A percentile compares a stretch with the other conserved stretches of the same genome.
Conservation (phyloP, 2,888 invertebrate genomes). For the Pomacea canaliculata region DNA sequence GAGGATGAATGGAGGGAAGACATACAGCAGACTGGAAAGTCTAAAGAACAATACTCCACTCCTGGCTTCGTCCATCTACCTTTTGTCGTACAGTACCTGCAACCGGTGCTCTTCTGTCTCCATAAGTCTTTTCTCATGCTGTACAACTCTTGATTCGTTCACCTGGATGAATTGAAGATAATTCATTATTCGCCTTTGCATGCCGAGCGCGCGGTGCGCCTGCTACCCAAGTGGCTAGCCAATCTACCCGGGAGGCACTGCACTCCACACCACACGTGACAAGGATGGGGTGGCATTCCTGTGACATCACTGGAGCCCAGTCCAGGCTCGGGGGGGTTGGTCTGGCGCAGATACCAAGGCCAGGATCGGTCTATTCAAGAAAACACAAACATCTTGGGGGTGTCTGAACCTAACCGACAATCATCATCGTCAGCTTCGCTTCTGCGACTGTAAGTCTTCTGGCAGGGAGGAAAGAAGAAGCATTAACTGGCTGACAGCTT, state of each 20-base stretch:
- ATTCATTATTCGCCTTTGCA: background rate
- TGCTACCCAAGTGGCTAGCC: background rate
- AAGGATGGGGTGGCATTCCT: background rate
- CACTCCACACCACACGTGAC: background rate
- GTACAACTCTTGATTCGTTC: conserved; percentile 22
- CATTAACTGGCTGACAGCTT: no score
- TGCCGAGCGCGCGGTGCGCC: background rate
- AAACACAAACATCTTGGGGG: no score
- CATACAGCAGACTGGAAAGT: no score
- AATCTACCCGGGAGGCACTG: conserved; percentile 2
- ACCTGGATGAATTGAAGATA: conserved; percentile 18
- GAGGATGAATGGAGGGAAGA: no score
- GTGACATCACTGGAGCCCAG: background rate
- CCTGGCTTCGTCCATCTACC: background rate
- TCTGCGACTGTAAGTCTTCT: no score
- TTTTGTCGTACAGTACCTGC: conserved; percentile 26
- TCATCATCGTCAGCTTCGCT: no score
- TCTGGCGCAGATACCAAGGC: no score
- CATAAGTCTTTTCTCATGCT: conserved; percentile 23
- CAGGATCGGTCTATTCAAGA: no score
- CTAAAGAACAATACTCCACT: background rate
- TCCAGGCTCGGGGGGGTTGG: background rate
- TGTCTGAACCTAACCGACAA: no score
- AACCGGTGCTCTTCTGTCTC: conserved; percentile 25
- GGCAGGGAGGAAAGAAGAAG: no score